These are phyloP conservation scores for Oasisia sp. DNA, from an alignment of 2,888 invertebrate species.

Conservation along the genomic window DNA sequence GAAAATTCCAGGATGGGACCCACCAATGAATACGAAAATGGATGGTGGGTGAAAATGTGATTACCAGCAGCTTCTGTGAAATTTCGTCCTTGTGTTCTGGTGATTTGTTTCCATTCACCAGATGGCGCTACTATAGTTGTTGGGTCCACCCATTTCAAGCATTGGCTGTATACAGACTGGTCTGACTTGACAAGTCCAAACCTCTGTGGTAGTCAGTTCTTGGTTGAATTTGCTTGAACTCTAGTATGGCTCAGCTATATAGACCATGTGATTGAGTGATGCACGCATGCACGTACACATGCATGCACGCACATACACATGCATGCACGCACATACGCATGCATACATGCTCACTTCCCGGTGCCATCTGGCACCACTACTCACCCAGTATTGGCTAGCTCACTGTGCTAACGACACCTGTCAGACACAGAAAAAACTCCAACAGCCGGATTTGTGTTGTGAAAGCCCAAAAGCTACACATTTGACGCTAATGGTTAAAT, in stretches of 20 bases:
- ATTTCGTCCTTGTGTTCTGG: not conserved
- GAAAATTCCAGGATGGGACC: too few relatives aligned
- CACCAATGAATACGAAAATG: not conserved
- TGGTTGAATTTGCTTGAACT: not conserved
- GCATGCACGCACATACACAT: too few relatives aligned
- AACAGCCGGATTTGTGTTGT: not conserved
- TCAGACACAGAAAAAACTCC: not conserved
- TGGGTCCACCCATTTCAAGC: not conserved
- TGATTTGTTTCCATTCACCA: not conserved
- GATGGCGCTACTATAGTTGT: not conserved
- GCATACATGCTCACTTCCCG: too few relatives aligned
- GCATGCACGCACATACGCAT: too few relatives aligned
- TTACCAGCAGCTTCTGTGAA: not conserved
- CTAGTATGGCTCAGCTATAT: not conserved
- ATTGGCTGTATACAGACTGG: too few relatives aligned
- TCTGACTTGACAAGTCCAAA: too few relatives aligned
- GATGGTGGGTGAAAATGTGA: not conserved
- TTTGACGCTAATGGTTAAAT: not conserved
- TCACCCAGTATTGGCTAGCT: not conserved
- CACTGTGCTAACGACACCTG: not conserved
- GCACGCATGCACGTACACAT: too few relatives aligned
- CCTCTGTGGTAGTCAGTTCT: too few relatives aligned
- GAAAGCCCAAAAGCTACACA: not conserved
- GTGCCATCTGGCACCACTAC: not conserved
- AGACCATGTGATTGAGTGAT: too few relatives aligned